Percentiles rank a stretch among this genome's conserved stretches.
These are phyloP conservation scores for Biston stratarius DNA, from an alignment of 2,888 invertebrate genomes.

Conservation along the genomic window DNA sequence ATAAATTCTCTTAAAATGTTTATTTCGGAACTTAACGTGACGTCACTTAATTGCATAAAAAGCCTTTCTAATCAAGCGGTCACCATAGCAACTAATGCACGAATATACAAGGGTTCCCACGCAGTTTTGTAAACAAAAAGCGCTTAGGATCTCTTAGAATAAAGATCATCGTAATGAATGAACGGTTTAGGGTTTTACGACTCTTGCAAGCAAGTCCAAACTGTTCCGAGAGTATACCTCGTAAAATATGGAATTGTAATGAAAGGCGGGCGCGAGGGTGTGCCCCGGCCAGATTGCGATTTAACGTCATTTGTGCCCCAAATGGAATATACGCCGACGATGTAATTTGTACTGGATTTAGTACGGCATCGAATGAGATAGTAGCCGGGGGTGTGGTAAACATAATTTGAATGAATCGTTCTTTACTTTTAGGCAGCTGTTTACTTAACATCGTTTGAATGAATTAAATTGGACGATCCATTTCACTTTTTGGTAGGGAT, in stretches of 20 bases:
- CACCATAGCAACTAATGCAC: neutral
- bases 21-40: too few species aligned
- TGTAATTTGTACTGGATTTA: conserved; percentile 51
- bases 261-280: conserved; percentile 44
- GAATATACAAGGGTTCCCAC: conserved; percentile 9
- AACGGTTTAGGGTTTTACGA: conserved; percentile 34
- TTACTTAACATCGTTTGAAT: conserved; percentile 9
- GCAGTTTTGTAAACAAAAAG: conserved; percentile 1
- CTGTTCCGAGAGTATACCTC: conserved; percentile 27
- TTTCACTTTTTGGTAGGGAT: neutral
- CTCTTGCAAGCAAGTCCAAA: conserved; percentile 34
- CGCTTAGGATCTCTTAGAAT: conserved; percentile 3
- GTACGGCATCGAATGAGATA: conserved; percentile 31
- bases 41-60: too few species aligned
- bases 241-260: conserved; percentile 56
- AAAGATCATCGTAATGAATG: conserved; percentile 20
- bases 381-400: conserved; percentile 13
- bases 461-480: conserved; percentile 3
- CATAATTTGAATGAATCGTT: conserved; percentile 33
- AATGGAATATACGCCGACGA: conserved; percentile 52
- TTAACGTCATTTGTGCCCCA: conserved; percentile 57
- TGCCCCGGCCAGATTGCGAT: conserved; percentile 50
- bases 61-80: neutral
- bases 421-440: conserved; percentile 25
- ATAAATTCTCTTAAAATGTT: neutral